Evolutionary conservation across 2,797 vertebrate species (phyloP).

Genomic region (Furcifer pardalis): DNA sequence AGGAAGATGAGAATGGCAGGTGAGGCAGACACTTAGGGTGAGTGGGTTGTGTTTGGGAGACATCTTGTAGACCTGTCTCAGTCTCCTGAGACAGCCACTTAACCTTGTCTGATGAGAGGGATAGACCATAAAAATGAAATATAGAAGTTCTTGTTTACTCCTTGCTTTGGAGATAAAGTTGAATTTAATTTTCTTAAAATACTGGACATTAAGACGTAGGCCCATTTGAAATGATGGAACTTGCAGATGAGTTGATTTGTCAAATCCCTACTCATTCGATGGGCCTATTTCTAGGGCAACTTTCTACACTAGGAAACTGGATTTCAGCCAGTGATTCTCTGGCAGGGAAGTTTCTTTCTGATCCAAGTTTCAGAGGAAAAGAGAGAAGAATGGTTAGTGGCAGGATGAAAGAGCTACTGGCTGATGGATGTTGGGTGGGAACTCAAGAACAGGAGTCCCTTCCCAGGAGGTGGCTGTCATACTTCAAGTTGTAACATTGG

Average conservation of each 20-base stretch:
- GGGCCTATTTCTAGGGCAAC: too few species aligned
- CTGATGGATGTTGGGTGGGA: slow-evolving; percentile 32
- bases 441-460: neutral
- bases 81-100: neutral
- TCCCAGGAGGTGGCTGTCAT: slow-evolving; percentile 30
- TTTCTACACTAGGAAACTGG: neutral
- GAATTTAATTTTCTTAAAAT: neutral
- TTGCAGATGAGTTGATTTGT: too few species aligned
- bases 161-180: neutral
- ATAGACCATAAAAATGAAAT: neutral
- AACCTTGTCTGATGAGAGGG: neutral
- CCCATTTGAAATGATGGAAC: too few species aligned
- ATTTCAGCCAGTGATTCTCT: neutral
- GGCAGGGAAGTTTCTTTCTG: slow-evolving; percentile 1
- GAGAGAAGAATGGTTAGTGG: slow-evolving; percentile 12
- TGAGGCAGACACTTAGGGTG: neutral
- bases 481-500: neutral
- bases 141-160: neutral
- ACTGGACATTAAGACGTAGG: too few species aligned
- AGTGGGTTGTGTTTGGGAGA: neutral
- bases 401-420: neutral
- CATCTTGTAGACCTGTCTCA: too few species aligned
- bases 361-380: neutral
- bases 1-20: neutral
- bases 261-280: too few species aligned